Conservation (phyloP, 2,113 vertebrate genomes). For the Urocynchramus pylzowi region DNA sequence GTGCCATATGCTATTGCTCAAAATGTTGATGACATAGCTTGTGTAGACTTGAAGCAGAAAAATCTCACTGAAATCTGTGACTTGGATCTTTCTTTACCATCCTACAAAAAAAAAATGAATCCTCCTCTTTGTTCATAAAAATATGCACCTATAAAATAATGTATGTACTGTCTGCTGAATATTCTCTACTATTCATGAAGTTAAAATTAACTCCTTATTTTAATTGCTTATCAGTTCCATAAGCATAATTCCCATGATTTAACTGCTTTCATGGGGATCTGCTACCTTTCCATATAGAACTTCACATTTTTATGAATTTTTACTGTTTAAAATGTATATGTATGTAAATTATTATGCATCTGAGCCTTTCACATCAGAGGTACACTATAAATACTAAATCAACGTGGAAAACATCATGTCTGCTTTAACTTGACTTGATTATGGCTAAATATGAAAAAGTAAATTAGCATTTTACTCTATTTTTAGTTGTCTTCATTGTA, state of each 20-base stretch:
- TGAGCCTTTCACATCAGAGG: conserved; percentile 70
- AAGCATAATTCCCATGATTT: conserved; percentile 71
- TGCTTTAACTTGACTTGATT: conserved; percentile 76
- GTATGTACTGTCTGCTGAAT: conserved; percentile 46
- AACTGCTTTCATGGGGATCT: conserved; percentile 61
- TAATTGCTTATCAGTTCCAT: conserved; percentile 71
- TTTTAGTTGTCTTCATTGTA: conserved; percentile 76
- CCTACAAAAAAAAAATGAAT: neutral
- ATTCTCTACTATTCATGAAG: conserved; percentile 63
- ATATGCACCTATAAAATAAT: conserved; percentile 32
- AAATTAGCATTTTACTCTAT: conserved; percentile 77
- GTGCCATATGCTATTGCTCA: neutral
- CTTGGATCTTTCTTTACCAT: neutral
- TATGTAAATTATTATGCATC: conserved; percentile 80
- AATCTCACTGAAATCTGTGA: neutral
- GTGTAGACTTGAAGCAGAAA: neutral
- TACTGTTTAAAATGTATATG: conserved; percentile 82
- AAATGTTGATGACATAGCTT: neutral
- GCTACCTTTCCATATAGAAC: conserved; percentile 61
- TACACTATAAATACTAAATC: conserved; percentile 76
- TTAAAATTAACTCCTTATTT: conserved; percentile 69
- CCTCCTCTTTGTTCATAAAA: conserved; percentile 17
- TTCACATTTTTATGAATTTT: conserved; percentile 72
- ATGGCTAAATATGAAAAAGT: conserved; percentile 77
- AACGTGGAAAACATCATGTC: conserved; percentile 70